Percentiles rank a stretch among this genome's conserved stretches.
Conservation (phyloP, 2,888 invertebrate species). For the Rhyacophila evoluta region DNA sequence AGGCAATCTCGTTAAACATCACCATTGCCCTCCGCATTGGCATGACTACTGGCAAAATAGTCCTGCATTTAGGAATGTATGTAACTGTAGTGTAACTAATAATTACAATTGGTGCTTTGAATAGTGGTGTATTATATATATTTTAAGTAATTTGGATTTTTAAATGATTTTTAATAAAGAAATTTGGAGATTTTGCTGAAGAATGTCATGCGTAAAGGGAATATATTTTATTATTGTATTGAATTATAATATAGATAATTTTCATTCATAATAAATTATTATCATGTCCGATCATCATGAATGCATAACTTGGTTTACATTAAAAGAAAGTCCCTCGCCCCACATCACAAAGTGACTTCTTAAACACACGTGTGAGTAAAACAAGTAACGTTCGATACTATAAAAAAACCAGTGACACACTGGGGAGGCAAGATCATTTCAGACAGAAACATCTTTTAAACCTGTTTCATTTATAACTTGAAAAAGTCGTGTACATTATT, state of each 20-base stretch:
- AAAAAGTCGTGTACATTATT: neutral
- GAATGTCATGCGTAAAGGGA: neutral
- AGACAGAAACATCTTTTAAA: neutral
- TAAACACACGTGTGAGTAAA: neutral
- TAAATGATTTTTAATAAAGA: too few species aligned
- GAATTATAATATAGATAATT: too few species aligned
- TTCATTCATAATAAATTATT: too few species aligned
- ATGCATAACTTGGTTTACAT: neutral
- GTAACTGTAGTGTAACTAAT: too few species aligned
- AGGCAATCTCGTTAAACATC: too few species aligned
- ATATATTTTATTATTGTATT: too few species aligned
- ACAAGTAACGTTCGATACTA: neutral
- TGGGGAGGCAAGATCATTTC: neutral
- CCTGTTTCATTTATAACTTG: neutral
- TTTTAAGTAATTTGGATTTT: too few species aligned
- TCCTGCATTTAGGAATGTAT: too few species aligned
- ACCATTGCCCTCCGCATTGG: too few species aligned
- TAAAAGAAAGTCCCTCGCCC: neutral
- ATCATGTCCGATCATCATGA: neutral
- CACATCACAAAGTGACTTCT: neutral
- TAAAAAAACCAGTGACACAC: neutral
- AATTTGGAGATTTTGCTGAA: neutral
- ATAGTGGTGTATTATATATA: too few species aligned
- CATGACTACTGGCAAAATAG: too few species aligned
- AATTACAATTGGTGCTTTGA: too few species aligned